Conservation (phyloP, 2,113 vertebrate species). For the Poeciliopsis retropinna region DNA sequence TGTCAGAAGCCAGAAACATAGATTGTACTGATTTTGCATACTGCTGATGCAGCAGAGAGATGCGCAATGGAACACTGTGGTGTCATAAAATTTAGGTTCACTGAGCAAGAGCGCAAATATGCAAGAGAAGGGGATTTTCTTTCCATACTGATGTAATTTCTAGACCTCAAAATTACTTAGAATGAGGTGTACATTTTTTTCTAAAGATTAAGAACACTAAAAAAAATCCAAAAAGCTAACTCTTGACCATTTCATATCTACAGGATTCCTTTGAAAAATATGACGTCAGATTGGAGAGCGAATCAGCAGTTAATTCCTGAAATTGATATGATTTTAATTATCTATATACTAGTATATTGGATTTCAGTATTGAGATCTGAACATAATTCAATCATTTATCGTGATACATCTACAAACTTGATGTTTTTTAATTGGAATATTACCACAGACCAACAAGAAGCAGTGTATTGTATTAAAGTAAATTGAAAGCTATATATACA, state of each 20-base stretch:
- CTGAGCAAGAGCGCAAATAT: constrained; percentile 27
- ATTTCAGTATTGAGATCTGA: too few relatives aligned
- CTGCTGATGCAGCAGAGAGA: constrained; percentile 53
- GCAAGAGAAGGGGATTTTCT: constrained; percentile 20
- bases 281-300: background rate
- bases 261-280: background rate
- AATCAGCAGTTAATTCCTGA: too few relatives aligned
- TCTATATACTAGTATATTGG: too few relatives aligned
- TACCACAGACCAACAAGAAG: too few relatives aligned
- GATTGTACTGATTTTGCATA: constrained; percentile 43
- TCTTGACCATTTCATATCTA: background rate
- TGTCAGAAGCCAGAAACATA: constrained; percentile 22
- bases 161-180: background rate
- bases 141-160: background rate
- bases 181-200: background rate
- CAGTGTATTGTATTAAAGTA: too few relatives aligned
- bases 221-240: background rate
- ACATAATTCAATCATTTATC: too few relatives aligned
- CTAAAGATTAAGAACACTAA: background rate
- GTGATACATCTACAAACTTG: too few relatives aligned
- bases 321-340: too few relatives aligned
- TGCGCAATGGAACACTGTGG: constrained; percentile 33
- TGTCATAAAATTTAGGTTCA: constrained; percentile 53
- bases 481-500: too few relatives aligned
- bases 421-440: too few relatives aligned